Percentiles rank a stretch among this genome's conserved stretches.
phyloP scores from a whole-genome alignment of 2,113 vertebrate genomes.

The Plecotus auritus region DNA sequence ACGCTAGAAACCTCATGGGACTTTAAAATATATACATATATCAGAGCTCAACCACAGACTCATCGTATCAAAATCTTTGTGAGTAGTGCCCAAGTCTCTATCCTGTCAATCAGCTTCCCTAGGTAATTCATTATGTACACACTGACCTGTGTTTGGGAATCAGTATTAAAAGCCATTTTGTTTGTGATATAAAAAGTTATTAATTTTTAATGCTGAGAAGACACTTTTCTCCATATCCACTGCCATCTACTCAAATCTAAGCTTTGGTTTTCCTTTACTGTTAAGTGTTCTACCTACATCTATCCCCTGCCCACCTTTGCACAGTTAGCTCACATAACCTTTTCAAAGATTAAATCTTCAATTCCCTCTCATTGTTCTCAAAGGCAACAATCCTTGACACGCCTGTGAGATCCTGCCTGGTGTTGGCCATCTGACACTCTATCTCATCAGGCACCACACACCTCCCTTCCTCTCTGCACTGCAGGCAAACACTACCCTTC shows the following conservation, averaged over 20 bases:
- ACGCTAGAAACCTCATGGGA: background rate
- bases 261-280: background rate
- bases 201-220: background rate
- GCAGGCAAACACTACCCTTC: background rate
- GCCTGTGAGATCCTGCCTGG: background rate
- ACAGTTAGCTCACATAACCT: background rate
- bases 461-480: background rate
- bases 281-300: background rate
- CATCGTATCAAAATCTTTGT: background rate
- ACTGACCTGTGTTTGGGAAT: background rate
- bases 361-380: background rate
- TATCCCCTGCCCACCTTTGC: background rate
- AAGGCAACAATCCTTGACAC: background rate
- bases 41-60: background rate
- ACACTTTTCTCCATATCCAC: background rate
- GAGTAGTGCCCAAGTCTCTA: background rate
- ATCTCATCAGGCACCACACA: background rate
- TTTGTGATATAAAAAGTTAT: background rate
- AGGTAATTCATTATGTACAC: background rate
- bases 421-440: background rate
- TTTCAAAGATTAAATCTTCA: background rate
- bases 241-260: background rate
- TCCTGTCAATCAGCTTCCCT: background rate
- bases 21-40: background rate
- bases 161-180: background rate